Evolutionary conservation across 2,888 invertebrate species (phyloP), one percentile per base, ranked within the genome.

Genomic region (Crocallis elinguaria): DNA sequence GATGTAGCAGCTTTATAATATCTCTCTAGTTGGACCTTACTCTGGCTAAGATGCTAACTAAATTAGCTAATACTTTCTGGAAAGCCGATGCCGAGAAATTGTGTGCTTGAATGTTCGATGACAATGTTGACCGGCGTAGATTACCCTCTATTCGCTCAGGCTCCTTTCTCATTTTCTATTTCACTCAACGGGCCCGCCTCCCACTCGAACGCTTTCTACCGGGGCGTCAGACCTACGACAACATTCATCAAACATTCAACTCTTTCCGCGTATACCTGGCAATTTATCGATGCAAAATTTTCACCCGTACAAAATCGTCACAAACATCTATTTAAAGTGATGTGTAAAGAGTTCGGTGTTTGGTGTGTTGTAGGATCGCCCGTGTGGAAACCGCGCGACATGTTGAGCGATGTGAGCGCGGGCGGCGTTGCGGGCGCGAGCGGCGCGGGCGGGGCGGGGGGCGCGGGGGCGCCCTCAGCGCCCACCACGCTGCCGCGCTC

Each of bases 311-410:
- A 83, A 85, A 86, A 62, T 64, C 65, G 68, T 69, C 67, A 65
- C 62, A 67, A 63, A 72, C 71, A 70, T 73, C 65, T 67, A 63
- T 56, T 69, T 71, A 73, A 69, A 69, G 69, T 73, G 61, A 70
- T 71, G 65, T 67, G 71, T 77, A 90, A 92, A 92, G 92, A 92
- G 92, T 92, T 92, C 83, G 91, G 92, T 92, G 91, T 91, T 92
- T 92, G 92, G 88, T 94, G 92, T 93, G 94, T 95, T 94, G 93
- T 95, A 96, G 98, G 98, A 93, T 98, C 98, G 92, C 98, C 98
- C 90, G 96, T 98, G 93, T 98, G 98, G 98, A 98, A 98, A 94
- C 98, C 98, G 93, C 95, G 98, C 93, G 97, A 98, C 93, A 94
- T 93, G 93, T 90, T 92, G 92, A 90, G 92, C 90, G 93, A 93